Conservation (phyloP, 1,140 invertebrate species). For the Drosophila sp. region DNA sequence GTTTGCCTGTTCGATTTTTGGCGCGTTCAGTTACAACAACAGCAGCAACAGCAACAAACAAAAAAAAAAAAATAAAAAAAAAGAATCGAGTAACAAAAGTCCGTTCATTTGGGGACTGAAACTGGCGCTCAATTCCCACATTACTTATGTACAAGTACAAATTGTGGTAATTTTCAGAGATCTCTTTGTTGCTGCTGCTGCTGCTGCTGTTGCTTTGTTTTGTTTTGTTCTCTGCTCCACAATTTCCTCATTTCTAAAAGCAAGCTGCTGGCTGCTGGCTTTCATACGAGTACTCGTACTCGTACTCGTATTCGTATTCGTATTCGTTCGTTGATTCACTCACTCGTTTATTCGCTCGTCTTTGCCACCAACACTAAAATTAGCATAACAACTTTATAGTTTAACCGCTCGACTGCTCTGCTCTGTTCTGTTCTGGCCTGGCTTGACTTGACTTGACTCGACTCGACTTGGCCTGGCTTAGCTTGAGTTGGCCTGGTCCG, state of each 20-base stretch:
- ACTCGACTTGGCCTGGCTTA: neutral
- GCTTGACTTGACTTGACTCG: neutral
- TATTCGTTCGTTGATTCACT: constrained; percentile 18
- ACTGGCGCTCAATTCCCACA: constrained; percentile 68
- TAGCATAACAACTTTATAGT: constrained; percentile 85
- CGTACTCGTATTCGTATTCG: constrained; percentile 11
- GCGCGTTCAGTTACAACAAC: constrained; percentile 44
- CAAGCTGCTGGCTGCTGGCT: constrained; percentile 17
- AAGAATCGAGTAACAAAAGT: constrained; percentile 37
- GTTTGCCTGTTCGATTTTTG: constrained; percentile 73
- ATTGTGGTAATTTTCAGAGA: constrained; percentile 82
- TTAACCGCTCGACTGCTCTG: constrained; percentile 70
- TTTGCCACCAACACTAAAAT: constrained; percentile 79
- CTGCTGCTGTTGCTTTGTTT: constrained; percentile 22
- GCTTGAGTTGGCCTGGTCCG: neutral
- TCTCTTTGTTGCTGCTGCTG: constrained; percentile 68
- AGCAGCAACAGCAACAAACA: neutral
- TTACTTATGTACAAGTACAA: constrained; percentile 83
- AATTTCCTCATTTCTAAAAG: constrained; percentile 80
- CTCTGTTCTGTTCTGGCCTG: constrained; percentile 32
- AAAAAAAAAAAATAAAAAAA: neutral
- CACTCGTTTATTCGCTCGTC: constrained; percentile 28
- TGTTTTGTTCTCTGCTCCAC: constrained; percentile 50
- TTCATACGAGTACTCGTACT: constrained; percentile 4
- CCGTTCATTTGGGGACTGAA: constrained; percentile 21